Conservation (phyloP, 2,113 vertebrate species). For the Mastomys natalensis region DNA sequence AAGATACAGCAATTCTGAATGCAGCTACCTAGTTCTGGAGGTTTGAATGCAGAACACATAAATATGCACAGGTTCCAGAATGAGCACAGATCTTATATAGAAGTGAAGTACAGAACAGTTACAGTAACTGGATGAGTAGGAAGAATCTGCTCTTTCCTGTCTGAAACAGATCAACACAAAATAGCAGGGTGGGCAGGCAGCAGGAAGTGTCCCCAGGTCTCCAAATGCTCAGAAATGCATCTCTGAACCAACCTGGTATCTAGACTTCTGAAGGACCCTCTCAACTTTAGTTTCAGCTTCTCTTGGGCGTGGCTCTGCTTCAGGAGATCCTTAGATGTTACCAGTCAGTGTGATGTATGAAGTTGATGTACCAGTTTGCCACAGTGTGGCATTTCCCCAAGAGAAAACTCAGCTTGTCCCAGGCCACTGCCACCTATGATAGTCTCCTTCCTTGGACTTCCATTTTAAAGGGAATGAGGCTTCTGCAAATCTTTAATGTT, state of each 20-base stretch:
- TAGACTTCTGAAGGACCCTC: neutral
- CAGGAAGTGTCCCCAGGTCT: neutral
- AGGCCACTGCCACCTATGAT: neutral
- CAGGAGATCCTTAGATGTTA: neutral
- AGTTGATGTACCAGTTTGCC: accelerated
- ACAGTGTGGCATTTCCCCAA: too few relatives aligned
- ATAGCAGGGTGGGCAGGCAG: neutral
- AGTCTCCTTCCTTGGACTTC: neutral
- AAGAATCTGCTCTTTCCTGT: neutral
- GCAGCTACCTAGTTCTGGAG: neutral
- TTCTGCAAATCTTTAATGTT: neutral
- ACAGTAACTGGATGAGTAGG: too few relatives aligned
- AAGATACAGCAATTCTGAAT: neutral
- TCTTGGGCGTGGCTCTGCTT: neutral
- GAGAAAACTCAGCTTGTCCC: neutral
- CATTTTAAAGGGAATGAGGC: neutral
- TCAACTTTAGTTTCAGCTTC: neutral
- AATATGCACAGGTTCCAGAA: accelerated
- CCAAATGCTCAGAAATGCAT: too few relatives aligned
- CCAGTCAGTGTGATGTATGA: accelerated
- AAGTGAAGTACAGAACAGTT: neutral
- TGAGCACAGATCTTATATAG: accelerated
- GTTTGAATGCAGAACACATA: neutral
- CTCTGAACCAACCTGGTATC: neutral
- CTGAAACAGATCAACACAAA: accelerated